These are phyloP conservation scores for Cistogaster globosa DNA, from an alignment of 2,888 invertebrate genomes.

Conservation along the genomic window DNA sequence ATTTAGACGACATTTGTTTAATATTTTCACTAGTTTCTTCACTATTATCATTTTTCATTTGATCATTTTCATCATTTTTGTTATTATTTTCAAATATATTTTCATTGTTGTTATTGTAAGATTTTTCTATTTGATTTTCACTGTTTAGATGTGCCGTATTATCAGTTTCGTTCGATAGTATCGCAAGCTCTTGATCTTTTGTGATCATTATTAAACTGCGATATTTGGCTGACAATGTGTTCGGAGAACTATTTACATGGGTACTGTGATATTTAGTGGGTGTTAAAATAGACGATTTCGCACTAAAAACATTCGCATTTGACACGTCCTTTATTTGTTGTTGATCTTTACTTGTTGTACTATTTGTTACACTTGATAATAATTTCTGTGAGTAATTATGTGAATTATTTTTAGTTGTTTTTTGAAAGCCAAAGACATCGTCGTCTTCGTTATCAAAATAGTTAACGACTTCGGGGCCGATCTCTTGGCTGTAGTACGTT, in stretches of 20 bases:
- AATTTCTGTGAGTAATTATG: conserved; percentile 21
- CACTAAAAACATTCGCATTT: conserved; percentile 30
- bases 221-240: conserved; percentile 86
- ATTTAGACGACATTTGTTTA: conserved; percentile 61
- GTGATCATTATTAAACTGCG: conserved; percentile 96
- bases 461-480: conserved; percentile 14
- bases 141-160: conserved; percentile 66
- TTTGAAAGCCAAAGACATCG: conserved; percentile 69
- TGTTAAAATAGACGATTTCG: conserved; percentile 44
- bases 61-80: conserved; percentile 10
- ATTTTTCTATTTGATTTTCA: conserved; percentile 53
- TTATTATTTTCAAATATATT: conserved; percentile 36
- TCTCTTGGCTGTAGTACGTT: background rate
- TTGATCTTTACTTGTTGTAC: conserved; percentile 41
- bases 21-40: conserved; percentile 59
- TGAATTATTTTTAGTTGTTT: conserved; percentile 49
- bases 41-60: conserved; percentile 42
- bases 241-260: conserved; percentile 83
- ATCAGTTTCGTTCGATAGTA: conserved; percentile 73
- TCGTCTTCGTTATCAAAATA: conserved; percentile 56
- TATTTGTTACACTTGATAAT: conserved; percentile 36
- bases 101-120: conserved; percentile 27
- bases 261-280: conserved; percentile 78
- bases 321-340: conserved; percentile 20
- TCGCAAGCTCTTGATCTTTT: conserved; percentile 84